phyloP scores from a whole-genome alignment of 2,113 vertebrate genomes.

The Alectura lathami region DNA sequence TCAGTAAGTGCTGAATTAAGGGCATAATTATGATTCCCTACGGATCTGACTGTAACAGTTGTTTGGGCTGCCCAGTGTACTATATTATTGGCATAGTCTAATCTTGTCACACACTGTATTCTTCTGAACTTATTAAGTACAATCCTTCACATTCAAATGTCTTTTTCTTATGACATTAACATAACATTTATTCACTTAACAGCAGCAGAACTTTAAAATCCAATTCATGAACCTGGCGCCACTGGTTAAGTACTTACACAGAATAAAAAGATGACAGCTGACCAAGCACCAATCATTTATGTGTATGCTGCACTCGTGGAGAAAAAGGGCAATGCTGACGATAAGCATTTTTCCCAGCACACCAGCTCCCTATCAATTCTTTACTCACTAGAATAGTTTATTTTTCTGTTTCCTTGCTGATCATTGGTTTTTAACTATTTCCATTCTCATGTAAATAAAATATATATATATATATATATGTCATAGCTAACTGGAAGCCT shows the following conservation, averaged over 20 bases:
- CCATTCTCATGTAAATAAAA: neutral
- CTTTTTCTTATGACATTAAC: neutral
- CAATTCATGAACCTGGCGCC: neutral
- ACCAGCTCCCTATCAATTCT: neutral
- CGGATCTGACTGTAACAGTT: neutral
- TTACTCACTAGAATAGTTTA: neutral
- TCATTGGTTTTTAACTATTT: neutral
- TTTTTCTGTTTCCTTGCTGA: neutral
- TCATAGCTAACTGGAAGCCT: neutral
- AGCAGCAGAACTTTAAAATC: neutral
- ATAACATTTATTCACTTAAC: neutral
- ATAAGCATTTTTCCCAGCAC: neutral
- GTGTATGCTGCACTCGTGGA: neutral
- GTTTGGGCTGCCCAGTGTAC: neutral
- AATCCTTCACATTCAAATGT: neutral
- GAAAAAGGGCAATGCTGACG: neutral
- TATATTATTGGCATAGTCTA: neutral
- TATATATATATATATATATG: neutral
- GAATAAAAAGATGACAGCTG: neutral
- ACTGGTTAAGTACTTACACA: neutral
- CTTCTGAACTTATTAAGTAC: neutral
- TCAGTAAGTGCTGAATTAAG: neutral
- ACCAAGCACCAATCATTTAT: neutral
- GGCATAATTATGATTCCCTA: neutral
- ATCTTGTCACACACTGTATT: neutral